Conservation (phyloP, 2,888 invertebrate species). For the Carabus problematicus region DNA sequence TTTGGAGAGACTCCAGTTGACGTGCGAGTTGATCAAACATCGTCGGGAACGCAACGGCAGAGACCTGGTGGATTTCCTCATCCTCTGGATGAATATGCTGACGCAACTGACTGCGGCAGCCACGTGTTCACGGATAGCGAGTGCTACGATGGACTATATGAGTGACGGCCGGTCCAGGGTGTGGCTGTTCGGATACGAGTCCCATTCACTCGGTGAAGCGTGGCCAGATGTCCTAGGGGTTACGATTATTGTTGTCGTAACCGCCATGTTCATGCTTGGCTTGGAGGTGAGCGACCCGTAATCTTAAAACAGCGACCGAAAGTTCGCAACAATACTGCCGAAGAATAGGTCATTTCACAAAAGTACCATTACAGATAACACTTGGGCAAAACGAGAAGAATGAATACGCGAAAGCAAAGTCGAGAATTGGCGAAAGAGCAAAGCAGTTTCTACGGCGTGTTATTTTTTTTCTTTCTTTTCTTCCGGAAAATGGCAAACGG, state of each 20-base stretch:
- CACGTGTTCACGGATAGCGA: slow-evolving; percentile 67
- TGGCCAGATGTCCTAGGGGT: slow-evolving; percentile 71
- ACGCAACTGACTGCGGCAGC: slow-evolving; percentile 68
- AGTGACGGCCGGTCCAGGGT: slow-evolving; percentile 66
- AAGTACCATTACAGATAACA: too few relatives aligned
- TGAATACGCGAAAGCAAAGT: too few relatives aligned
- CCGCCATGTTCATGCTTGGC: slow-evolving; percentile 70
- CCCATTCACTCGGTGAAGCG: slow-evolving; percentile 66
- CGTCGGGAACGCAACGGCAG: slow-evolving; percentile 60
- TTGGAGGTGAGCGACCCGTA: slow-evolving; percentile 61
- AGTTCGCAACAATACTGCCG: background rate
- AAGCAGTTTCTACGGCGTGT: too few relatives aligned
- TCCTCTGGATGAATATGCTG: slow-evolving; percentile 67
- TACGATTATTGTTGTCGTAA: slow-evolving; percentile 67
- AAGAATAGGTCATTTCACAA: background rate
- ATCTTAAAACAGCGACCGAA: background rate
- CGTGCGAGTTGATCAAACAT: slow-evolving; percentile 1
- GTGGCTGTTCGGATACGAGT: slow-evolving; percentile 67
- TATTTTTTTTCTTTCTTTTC: too few relatives aligned
- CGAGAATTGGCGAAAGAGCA: too few relatives aligned
- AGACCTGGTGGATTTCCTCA: slow-evolving; percentile 65
- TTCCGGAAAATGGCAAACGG: too few relatives aligned
- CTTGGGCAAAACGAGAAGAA: too few relatives aligned
- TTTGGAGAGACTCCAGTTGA: slow-evolving; percentile 41
- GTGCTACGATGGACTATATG: slow-evolving; percentile 69